These are phyloP conservation scores for Etheostoma nigrum DNA, from an alignment of 2,797 vertebrate species.

Conservation along the genomic window DNA sequence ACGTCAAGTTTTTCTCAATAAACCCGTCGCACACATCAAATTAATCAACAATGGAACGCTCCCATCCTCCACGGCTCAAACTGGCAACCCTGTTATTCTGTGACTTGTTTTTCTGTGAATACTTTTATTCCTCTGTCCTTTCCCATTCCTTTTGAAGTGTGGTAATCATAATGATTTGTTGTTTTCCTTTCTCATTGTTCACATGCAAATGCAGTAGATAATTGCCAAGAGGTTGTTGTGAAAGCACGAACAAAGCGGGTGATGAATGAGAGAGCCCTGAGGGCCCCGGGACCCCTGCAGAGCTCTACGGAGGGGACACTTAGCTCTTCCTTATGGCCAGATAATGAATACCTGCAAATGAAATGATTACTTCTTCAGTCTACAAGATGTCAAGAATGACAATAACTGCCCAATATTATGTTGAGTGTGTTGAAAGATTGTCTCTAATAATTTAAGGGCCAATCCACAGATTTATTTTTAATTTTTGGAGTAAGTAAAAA, in stretches of 20 bases:
- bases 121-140: constrained; percentile 46
- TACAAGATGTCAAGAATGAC: constrained; percentile 16
- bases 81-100: constrained; percentile 20
- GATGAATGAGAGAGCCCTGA: constrained; percentile 53
- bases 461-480: neutral
- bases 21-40: constrained; percentile 41
- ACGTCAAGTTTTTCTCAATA: constrained; percentile 33
- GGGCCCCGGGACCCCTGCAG: constrained; percentile 53
- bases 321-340: constrained; percentile 35
- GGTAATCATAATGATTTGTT: constrained; percentile 70
- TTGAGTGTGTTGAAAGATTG: neutral
- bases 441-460: neutral
- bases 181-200: constrained; percentile 76
- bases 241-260: constrained; percentile 66
- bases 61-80: constrained; percentile 41
- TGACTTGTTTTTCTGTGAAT: constrained; percentile 57
- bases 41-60: constrained; percentile 38
- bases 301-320: constrained; percentile 42
- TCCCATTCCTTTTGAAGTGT: constrained; percentile 73
- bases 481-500: too few relatives aligned
- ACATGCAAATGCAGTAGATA: constrained; percentile 77
- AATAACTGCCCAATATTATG: neutral
- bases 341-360: constrained; percentile 54
- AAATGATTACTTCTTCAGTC: constrained; percentile 27
- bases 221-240: constrained; percentile 67